Base-by-base conservation (phyloP, 2,113 vertebrate genomes). In the Fregetta grallaria region DNA sequence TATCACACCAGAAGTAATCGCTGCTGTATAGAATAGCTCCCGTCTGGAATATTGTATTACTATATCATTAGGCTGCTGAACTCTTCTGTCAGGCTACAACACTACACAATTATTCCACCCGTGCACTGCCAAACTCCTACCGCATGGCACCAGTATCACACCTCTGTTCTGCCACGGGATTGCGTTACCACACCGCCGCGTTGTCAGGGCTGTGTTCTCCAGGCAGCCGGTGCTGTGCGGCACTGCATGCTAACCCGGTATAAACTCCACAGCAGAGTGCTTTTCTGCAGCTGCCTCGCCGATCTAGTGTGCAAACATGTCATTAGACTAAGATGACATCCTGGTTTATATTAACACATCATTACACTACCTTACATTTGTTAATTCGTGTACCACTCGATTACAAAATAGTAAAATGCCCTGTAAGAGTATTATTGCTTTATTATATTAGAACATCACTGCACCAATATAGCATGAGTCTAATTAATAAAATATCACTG, bases 401-500 rank as follows among this genome's bases (percentile, higher is more conserved):
- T 76, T 67, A 86, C 55, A 88, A 79, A 88, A 90, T 26, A 53
- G 58, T 86, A 49, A 77, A 52, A 91, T 70, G 66, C 62, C 49
- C 62, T 87, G 44, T 44, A 76, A 91, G 63, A 79, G 45, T 79
- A 70, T 72, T 87, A 85, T 11, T 70, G 53, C 59, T 94, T 84
- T 95, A 87, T 91, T 76, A 30, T 53, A 83, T 85, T 79, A 94
- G 26, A 86, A 77, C 27, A 55, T 85, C 56, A 30, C 53, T 77
- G 91, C 78, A 90, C 71, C 62, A 62, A 71, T 73, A 53, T 42
- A 95, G 67, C 63, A 88, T 18, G 50, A 97, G 44, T 40, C 70
- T 95, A 93, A 85, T 94, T 91, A 95, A 96, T 92, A 76, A 92
- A 91, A 88, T 94, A 93, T 47, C 58, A 72, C 78, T 82, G 78